Percentiles rank a stretch among this genome's conserved stretches.
Evolutionary conservation across 2,888 invertebrate genomes (phyloP).

Genomic region (Melipona beecheii): DNA sequence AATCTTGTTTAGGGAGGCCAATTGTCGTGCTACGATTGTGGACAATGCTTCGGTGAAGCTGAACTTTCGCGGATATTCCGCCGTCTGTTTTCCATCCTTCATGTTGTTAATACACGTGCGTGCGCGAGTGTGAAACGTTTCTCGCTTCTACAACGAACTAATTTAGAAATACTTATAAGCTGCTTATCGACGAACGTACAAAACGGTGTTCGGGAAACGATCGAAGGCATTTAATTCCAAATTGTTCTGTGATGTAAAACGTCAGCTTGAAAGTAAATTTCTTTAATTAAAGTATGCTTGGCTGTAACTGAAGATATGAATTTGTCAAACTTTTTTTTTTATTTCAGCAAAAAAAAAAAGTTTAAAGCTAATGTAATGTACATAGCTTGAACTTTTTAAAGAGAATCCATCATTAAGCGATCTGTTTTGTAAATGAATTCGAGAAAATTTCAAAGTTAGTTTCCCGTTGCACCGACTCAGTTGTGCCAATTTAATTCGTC

Average conservation of each 20-base stretch:
- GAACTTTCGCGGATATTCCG: constrained; percentile 70
- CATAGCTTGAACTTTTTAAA: constrained; percentile 3
- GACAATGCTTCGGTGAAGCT: constrained; percentile 70
- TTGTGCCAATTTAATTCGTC: constrained; percentile 56
- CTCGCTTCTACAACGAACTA: constrained; percentile 60
- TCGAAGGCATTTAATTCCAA: constrained; percentile 45
- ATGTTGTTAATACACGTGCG: constrained; percentile 7
- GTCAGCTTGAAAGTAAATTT: constrained; percentile 36
- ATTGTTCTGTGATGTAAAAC: constrained; percentile 55
- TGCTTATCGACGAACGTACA: constrained; percentile 51
- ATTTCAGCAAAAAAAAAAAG: background rate
- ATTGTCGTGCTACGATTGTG: constrained; percentile 48
- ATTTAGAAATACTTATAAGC: constrained; percentile 31
- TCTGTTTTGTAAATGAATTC: constrained; percentile 38
- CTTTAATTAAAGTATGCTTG: constrained; percentile 17
- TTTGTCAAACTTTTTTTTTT: constrained; percentile 6
- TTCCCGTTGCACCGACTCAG: constrained; percentile 50
- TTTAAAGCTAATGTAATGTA: constrained; percentile 11
- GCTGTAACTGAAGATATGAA: constrained; percentile 25
- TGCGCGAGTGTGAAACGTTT: constrained; percentile 51
- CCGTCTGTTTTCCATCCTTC: constrained; percentile 34
- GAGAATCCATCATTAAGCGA: background rate
- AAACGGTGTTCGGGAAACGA: constrained; percentile 55
- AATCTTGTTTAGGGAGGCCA: background rate
- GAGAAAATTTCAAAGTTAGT: constrained; percentile 33